phyloP scores from a whole-genome alignment of 1,140 invertebrate species.

The Aphelinus atriplicis region DNA sequence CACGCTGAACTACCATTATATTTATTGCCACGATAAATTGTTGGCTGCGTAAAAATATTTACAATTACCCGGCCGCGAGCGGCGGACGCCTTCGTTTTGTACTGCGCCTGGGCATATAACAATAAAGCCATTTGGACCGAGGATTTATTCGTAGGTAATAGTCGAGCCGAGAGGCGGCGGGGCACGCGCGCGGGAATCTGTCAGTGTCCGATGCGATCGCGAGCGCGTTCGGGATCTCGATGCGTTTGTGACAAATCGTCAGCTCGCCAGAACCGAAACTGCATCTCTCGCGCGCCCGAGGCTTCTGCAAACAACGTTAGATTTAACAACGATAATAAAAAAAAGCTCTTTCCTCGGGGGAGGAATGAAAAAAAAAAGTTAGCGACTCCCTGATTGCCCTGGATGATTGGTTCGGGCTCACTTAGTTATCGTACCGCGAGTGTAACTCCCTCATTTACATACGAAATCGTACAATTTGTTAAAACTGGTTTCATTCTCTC shows the following conservation, averaged over 20 bases:
- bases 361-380: background rate
- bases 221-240: background rate
- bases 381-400: background rate
- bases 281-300: background rate
- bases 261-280: background rate
- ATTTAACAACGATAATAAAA: constrained; percentile 19
- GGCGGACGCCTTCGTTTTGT: too few species aligned
- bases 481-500: constrained; percentile 17
- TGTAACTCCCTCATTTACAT: background rate
- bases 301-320: constrained; percentile 13
- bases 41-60: too few species aligned
- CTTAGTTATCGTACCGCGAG: background rate
- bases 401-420: constrained; percentile 5
- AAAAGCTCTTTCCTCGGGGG: too few species aligned
- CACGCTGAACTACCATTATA: too few species aligned
- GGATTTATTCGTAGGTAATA: too few species aligned
- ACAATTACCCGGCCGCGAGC: too few species aligned
- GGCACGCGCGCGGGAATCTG: background rate
- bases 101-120: too few species aligned
- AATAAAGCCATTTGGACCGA: too few species aligned
- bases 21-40: too few species aligned
- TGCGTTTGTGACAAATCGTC: background rate
- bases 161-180: too few species aligned
- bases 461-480: constrained; percentile 25
- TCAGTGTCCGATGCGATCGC: constrained; percentile 4